A percentile compares a stretch with the other conserved stretches of the same genome.
These are phyloP conservation scores for Gastracanthus pulcherrimus DNA, from an alignment of 2,888 invertebrate species.

Conservation along the genomic window DNA sequence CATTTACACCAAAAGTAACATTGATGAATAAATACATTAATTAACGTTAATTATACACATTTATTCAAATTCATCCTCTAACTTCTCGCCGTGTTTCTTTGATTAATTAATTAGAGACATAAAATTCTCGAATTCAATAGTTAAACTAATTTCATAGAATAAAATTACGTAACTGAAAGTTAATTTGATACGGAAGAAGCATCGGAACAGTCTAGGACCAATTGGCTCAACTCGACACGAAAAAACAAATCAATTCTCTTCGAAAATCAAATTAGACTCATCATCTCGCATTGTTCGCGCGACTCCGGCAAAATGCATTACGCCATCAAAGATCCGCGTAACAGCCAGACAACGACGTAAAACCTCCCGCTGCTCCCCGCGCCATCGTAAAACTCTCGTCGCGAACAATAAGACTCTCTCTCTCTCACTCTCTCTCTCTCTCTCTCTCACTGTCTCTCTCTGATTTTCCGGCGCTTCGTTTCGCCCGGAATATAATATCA, in stretches of 20 bases:
- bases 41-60: no score
- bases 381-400: neutral
- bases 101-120: no score
- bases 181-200: no score
- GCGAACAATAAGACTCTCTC: neutral
- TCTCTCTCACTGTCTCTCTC: no score
- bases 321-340: neutral
- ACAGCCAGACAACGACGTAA: neutral
- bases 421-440: no score
- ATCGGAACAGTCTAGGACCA: no score
- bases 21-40: no score
- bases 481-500: neutral
- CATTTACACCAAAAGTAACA: no score
- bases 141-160: neutral
- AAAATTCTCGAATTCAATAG: no score
- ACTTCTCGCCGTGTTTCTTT: no score
- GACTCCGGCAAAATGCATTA: neutral
- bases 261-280: neutral
- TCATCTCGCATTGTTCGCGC: neutral
- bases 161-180: neutral
- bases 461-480: constrained; percentile 23
- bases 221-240: neutral
- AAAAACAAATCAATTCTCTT: neutral
- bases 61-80: no score
- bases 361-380: neutral